phyloP scores from a whole-genome alignment of 1,140 invertebrate species.

The Armadillidium nasatum region DNA sequence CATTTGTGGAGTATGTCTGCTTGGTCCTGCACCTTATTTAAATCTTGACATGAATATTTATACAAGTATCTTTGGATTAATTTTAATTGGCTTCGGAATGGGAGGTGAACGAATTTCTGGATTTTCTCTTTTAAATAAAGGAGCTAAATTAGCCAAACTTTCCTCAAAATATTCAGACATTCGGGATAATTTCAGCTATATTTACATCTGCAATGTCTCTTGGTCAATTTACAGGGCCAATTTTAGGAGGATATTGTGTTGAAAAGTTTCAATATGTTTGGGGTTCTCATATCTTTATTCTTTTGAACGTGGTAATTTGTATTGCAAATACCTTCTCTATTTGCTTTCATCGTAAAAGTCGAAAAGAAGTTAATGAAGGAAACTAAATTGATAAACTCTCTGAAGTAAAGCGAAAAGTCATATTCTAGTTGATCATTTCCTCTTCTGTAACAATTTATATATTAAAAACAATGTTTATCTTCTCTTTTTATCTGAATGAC shows the following conservation, averaged over 20 bases:
- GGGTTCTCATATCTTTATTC: constrained; percentile 46
- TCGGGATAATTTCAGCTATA: constrained; percentile 73
- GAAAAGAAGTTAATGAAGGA: too few species aligned
- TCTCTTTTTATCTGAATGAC: too few species aligned
- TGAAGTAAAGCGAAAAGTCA: too few species aligned
- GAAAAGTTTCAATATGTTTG: constrained; percentile 67
- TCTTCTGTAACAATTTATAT: too few species aligned
- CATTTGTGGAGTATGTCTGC: constrained; percentile 61
- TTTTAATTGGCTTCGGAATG: constrained; percentile 73
- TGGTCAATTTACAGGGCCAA: constrained; percentile 77
- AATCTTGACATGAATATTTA: constrained; percentile 26
- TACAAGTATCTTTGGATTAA: constrained; percentile 60
- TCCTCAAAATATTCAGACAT: constrained; percentile 73
- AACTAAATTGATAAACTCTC: too few species aligned
- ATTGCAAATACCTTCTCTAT: too few species aligned
- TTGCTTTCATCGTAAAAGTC: too few species aligned
- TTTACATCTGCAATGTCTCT: constrained; percentile 81
- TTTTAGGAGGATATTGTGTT: constrained; percentile 67
- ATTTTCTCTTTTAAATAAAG: constrained; percentile 73
- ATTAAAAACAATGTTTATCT: too few species aligned
- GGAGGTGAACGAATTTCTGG: constrained; percentile 73
- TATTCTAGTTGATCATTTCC: too few species aligned
- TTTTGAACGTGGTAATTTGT: too few species aligned
- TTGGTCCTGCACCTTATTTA: constrained; percentile 59
- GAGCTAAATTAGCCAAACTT: constrained; percentile 65